Evolutionary conservation across 2,113 vertebrate species (phyloP), one percentile per base, ranked within the genome.

Genomic region (Dicerorhinus sumatrensis): DNA sequence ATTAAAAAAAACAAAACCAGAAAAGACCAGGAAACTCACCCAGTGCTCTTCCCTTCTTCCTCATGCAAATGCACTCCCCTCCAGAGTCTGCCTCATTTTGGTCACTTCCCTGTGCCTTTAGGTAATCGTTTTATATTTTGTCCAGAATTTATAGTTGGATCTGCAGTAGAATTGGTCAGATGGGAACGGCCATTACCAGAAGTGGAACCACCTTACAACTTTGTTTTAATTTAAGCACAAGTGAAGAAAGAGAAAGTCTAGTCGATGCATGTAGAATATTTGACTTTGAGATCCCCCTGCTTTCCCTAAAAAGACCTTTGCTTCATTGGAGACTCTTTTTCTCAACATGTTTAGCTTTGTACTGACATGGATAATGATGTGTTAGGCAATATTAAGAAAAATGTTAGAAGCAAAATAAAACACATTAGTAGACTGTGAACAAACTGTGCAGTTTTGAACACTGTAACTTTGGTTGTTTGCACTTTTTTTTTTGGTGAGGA

Each of bases 401-500:
- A 95, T 85, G 65, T 51, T 85, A 54, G n/a, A 93, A 76, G 36
- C 51, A 80, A 85, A 96, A 76, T 89, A 33, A 67, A 88, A 65
- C 83, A 39, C 5, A 51, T 58, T 48, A 60, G 6, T 77, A 48
- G 51, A 77, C 21, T 4, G 60, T 94, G 48, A 92, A 86, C 29
- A 92, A 92, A 91, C 16, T 82, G 36, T 86, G 2, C 36, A 85
- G 60, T 67, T 96, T 81, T 93, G 36, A 88, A 77, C 48, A n/a
- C 29, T 89, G 36, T 84, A 58, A 63, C 36, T 84, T 95, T 85
- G 23, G 14, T 80, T 89, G 11, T 72, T 89, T 84, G 3, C 10
- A 58, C 13, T 63, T 54, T 33, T 67, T 67, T 72, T 42, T 42
- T 42, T 42, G 42, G 42, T 42, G 42, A 42, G 42, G 42, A 42